A percentile compares a stretch with the other conserved stretches of the same genome.
Evolutionary conservation across 1,140 invertebrate species (phyloP).

Genomic region (Drosophila paulistorum): DNA sequence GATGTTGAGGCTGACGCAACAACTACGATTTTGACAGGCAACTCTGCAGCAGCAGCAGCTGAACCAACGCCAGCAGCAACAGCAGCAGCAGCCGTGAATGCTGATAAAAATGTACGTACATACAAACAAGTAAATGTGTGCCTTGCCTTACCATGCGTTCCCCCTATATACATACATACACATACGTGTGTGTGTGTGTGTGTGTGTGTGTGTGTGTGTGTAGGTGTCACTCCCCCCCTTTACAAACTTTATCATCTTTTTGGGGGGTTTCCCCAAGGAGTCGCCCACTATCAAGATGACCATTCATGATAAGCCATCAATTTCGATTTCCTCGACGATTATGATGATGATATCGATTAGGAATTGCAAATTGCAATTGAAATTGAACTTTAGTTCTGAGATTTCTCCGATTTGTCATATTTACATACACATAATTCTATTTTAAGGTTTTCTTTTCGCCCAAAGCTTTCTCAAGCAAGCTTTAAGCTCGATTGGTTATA

Average conservation of each 20-base stretch:
- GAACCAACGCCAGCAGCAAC: slow-evolving; percentile 26
- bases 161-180: not conserved
- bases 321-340: not conserved
- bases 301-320: not conserved
- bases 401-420: slow-evolving; percentile 2
- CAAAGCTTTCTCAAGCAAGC: slow-evolving; percentile 8
- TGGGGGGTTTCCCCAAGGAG: not conserved
- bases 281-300: not conserved
- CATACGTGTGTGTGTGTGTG: not conserved
- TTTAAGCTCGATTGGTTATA: slow-evolving; percentile 10
- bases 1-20: slow-evolving; percentile 63
- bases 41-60: slow-evolving; percentile 28
- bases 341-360: slow-evolving; percentile 1
- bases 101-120: slow-evolving; percentile 78
- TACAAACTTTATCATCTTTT: slow-evolving; percentile 3
- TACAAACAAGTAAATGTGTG: slow-evolving; percentile 8
- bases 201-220: slow-evolving; percentile 8
- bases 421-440: slow-evolving; percentile 13
- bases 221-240: not conserved
- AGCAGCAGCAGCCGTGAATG: slow-evolving; percentile 31
- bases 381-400: slow-evolving; percentile 1
- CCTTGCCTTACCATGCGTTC: slow-evolving; percentile 10
- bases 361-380: not conserved
- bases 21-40: slow-evolving; percentile 50
- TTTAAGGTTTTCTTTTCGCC: slow-evolving; percentile 5